A percentile compares a stretch with the other conserved stretches of the same genome.
phyloP scores from a whole-genome alignment of 1,140 invertebrate genomes.

The Drosophila sp. region DNA sequence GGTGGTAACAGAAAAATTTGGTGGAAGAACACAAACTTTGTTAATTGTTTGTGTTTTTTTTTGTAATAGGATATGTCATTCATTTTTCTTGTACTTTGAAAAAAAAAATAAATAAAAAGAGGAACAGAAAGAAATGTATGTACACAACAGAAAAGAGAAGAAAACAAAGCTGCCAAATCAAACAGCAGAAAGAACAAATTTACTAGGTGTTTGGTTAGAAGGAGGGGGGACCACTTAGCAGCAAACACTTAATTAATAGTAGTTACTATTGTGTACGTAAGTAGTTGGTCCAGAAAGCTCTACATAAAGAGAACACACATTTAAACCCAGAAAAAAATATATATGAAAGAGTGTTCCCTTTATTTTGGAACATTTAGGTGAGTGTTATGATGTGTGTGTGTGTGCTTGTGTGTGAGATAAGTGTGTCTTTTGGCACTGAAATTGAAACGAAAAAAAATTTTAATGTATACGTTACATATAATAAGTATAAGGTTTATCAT shows the following conservation, averaged over 20 bases:
- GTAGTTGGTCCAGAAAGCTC: conserved; percentile 52
- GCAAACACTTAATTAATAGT: conserved; percentile 11
- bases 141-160: neutral
- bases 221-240: conserved; percentile 27
- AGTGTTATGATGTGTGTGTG: conserved; percentile 18
- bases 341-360: conserved; percentile 4
- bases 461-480: neutral
- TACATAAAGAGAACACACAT: conserved; percentile 15
- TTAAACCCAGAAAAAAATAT: conserved; percentile 1
- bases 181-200: neutral
- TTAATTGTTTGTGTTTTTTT: conserved; percentile 24
- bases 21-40: conserved; percentile 60
- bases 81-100: conserved; percentile 23
- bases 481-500: conserved; percentile 23
- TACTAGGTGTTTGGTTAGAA: neutral
- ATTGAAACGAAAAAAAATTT: neutral
- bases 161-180: neutral
- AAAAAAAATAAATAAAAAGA: neutral
- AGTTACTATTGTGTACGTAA: conserved; percentile 42
- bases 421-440: conserved; percentile 9
- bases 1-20: conserved; percentile 74
- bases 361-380: neutral
- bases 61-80: conserved; percentile 65
- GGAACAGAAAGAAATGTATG: neutral
- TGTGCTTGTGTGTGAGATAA: neutral